phyloP scores from a whole-genome alignment of 2,888 invertebrate genomes.

The Synanthedon andrenaeformis region DNA sequence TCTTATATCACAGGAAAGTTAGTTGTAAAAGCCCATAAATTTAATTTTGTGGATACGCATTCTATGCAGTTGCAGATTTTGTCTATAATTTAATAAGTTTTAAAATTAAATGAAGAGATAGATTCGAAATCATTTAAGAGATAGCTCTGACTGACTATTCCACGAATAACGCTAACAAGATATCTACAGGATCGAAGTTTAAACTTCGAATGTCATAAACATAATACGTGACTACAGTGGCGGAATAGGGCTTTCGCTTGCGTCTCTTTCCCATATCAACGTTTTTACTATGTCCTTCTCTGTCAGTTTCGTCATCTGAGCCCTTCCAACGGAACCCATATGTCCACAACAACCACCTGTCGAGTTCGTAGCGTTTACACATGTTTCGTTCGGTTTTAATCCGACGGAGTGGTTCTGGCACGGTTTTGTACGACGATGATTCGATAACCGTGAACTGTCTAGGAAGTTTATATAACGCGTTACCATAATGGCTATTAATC shows the following conservation, averaged over 20 bases:
- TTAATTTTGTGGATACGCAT: too few species aligned
- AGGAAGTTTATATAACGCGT: conserved; percentile 25
- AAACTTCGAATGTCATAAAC: conserved; percentile 41
- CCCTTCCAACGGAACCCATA: conserved; percentile 49
- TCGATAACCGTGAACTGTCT: conserved; percentile 32
- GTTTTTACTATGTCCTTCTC: conserved; percentile 23
- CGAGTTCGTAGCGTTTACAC: conserved; percentile 26
- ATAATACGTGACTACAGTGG: conserved; percentile 24
- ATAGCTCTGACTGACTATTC: too few species aligned
- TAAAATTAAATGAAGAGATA: too few species aligned
- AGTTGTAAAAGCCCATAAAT: too few species aligned
- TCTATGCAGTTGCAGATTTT: too few species aligned
- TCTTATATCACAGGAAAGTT: too few species aligned
- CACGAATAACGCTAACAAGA: conserved; percentile 7
- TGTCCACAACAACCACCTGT: conserved; percentile 51
- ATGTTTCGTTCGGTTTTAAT: conserved; percentile 16
- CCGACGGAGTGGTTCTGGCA: conserved; percentile 2
- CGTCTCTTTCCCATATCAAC: conserved; percentile 33
- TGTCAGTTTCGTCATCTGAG: conserved; percentile 36
- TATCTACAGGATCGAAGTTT: conserved; percentile 32
- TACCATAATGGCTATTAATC: not conserved
- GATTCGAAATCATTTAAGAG: too few species aligned
- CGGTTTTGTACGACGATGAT: not conserved
- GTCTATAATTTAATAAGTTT: too few species aligned
- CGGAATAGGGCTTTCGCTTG: conserved; percentile 17